Conservation (phyloP, 1,140 invertebrate genomes). For the Cotesia chilonis region DNA sequence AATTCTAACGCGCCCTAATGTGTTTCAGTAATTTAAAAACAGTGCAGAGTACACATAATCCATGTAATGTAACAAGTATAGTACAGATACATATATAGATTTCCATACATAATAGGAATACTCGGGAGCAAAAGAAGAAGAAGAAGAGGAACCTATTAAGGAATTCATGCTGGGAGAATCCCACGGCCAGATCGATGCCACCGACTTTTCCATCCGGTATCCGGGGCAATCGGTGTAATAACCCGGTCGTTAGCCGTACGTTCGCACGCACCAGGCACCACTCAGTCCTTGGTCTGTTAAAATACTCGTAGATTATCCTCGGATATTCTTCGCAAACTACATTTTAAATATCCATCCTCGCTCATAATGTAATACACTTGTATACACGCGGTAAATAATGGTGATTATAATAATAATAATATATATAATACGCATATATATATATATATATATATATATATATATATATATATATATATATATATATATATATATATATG, state of each 20-base stretch:
- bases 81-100: too few relatives aligned
- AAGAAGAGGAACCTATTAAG: too few relatives aligned
- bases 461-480: not conserved
- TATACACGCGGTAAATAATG: not conserved
- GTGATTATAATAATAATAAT: not conserved
- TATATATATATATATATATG: not conserved
- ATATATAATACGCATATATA: not conserved
- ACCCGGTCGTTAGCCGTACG: conserved; percentile 17
- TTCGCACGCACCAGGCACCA: conserved; percentile 21
- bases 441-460: not conserved
- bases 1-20: too few relatives aligned
- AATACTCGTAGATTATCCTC: too few relatives aligned
- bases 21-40: too few relatives aligned
- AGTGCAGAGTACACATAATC: too few relatives aligned
- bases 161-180: conserved; percentile 9
- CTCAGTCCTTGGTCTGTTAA: not conserved
- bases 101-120: too few relatives aligned
- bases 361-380: not conserved
- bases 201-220: conserved; percentile 26
- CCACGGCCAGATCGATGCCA: conserved; percentile 20
- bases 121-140: too few relatives aligned
- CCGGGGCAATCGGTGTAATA: conserved; percentile 25
- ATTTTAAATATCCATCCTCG: not conserved
- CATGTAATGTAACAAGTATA: too few relatives aligned
- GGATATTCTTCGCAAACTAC: too few relatives aligned